These are phyloP conservation scores for Siderastrea radians DNA, from an alignment of 92 coral and sea anemone species.

Conservation along the genomic window DNA sequence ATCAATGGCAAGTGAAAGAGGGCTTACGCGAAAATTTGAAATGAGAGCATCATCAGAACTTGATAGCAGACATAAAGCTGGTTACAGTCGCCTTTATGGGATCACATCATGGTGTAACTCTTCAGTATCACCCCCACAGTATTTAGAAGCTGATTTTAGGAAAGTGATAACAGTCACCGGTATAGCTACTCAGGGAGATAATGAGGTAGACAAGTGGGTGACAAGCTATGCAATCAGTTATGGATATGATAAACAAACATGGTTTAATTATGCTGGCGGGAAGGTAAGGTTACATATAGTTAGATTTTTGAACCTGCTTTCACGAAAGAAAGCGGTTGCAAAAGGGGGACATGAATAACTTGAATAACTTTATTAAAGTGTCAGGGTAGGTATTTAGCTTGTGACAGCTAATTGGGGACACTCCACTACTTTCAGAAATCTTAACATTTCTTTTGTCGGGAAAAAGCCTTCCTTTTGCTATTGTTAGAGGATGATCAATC, in stretches of 20 bases:
- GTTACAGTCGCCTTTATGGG: background rate
- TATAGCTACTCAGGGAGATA: constrained; percentile 74
- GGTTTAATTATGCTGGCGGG: constrained; percentile 49
- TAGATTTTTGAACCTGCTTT: no score
- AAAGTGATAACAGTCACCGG: constrained; percentile 62
- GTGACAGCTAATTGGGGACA: no score
- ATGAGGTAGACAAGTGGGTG: constrained; percentile 61
- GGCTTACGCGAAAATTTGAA: background rate
- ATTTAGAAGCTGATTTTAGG: constrained; percentile 48
- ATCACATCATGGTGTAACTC: background rate
- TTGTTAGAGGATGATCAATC: no score
- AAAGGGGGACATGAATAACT: no score
- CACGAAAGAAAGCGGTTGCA: no score
- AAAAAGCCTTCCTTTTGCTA: no score
- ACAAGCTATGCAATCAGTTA: constrained; percentile 49
- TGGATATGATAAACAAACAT: constrained; percentile 41
- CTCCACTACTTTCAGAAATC: no score
- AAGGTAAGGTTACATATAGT: background rate
- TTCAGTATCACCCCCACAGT: background rate
- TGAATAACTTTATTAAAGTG: no score
- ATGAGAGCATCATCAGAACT: constrained; percentile 40
- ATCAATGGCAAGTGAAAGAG: constrained; percentile 20
- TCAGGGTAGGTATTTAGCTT: no score
- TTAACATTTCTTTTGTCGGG: no score
- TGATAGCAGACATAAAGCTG: background rate